Evolutionary conservation across 2,113 vertebrate genomes (phyloP).

Genomic region (Guaruba guarouba): DNA sequence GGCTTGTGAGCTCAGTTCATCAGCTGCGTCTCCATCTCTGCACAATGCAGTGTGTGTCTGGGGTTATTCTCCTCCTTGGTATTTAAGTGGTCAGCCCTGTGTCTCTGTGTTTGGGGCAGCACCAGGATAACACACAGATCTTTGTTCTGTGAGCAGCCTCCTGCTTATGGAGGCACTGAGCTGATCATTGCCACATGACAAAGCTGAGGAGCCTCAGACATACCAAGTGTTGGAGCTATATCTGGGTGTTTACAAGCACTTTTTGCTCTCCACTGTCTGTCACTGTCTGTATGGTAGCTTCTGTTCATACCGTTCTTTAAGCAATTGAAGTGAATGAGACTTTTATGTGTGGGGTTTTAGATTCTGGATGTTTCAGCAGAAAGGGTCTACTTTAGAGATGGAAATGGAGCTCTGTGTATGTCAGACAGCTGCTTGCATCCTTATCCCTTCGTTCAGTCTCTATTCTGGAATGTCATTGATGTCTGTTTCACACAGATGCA

Average conservation of each 20-base stretch:
- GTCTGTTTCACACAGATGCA: background rate
- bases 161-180: background rate
- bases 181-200: constrained; percentile 20
- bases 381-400: background rate
- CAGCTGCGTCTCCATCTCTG: background rate
- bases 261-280: background rate
- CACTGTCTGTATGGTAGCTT: background rate
- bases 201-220: constrained; percentile 12
- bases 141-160: background rate
- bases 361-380: background rate
- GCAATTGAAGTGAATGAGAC: background rate
- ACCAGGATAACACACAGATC: background rate
- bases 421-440: background rate
- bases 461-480: background rate
- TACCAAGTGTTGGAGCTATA: background rate
- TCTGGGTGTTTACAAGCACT: background rate
- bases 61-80: background rate
- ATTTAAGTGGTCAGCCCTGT: background rate
- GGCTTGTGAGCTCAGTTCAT: background rate
- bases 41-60: constrained; percentile 42
- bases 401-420: background rate
- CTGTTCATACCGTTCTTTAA: background rate
- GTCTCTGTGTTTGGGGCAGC: background rate
- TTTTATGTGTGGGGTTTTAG: background rate
- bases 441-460: background rate